These are phyloP conservation scores for Tipula unca DNA, from an alignment of 2,888 invertebrate species.

Conservation along the genomic window DNA sequence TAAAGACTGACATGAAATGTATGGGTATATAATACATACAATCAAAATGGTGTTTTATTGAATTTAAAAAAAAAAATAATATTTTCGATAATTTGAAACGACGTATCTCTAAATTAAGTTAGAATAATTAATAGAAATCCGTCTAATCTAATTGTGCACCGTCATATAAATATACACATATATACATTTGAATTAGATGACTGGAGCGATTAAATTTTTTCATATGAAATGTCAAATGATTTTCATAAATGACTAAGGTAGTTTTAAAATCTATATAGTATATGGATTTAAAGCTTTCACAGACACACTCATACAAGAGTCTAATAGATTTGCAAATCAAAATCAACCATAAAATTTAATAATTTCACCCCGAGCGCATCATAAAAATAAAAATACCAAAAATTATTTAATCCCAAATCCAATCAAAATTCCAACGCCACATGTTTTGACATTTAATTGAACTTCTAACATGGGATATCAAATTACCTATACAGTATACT, in stretches of 20 bases:
- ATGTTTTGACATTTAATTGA: not conserved
- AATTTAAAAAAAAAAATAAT: not conserved
- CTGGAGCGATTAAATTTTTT: not conserved
- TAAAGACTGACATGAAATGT: not conserved
- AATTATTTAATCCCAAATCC: not conserved
- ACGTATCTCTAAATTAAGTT: not conserved
- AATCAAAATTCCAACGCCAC: conserved; percentile 8
- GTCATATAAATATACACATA: not conserved
- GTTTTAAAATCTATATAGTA: not conserved
- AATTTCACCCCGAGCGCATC: not conserved
- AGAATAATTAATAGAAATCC: not conserved
- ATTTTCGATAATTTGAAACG: not conserved
- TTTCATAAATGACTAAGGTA: not conserved
- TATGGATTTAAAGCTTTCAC: not conserved
- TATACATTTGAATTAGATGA: not conserved
- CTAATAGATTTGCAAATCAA: not conserved
- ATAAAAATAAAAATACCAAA: not conserved
- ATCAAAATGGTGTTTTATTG: conserved; percentile 14
- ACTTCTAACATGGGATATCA: not conserved
- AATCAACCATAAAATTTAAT: not conserved
- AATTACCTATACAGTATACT: not conserved
- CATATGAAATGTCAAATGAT: not conserved
- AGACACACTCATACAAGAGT: too few relatives aligned
- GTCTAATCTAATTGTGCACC: not conserved
- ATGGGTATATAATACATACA: not conserved